Percentiles rank a stretch among this genome's conserved stretches.
Evolutionary conservation across 2,888 invertebrate genomes (phyloP).

Genomic region (Tridacna crocea): DNA sequence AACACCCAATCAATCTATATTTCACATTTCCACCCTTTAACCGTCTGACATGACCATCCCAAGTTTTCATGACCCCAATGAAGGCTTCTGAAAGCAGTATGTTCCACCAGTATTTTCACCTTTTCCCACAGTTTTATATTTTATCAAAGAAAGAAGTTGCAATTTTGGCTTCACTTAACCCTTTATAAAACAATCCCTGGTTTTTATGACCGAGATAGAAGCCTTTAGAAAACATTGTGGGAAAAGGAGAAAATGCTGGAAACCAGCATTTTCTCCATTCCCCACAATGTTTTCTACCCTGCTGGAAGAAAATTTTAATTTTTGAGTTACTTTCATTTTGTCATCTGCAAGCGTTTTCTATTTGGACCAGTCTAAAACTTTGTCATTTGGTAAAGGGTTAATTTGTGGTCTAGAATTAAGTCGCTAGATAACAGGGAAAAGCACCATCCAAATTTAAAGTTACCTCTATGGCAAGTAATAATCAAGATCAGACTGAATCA

Average conservation of each 20-base stretch:
- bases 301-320: too few species aligned
- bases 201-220: neutral
- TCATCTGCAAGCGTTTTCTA: neutral
- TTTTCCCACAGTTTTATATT: neutral
- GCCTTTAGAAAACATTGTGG: neutral
- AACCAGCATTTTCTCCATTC: too few species aligned
- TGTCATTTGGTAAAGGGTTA: constrained; percentile 1
- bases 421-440: too few species aligned
- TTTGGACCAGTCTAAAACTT: neutral
- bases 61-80: too few species aligned
- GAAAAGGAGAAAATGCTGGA: neutral
- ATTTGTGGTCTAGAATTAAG: too few species aligned
- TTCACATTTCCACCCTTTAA: constrained; percentile 14
- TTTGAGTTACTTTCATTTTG: neutral
- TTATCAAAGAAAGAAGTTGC: too few species aligned
- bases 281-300: too few species aligned
- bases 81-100: too few species aligned
- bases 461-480: too few species aligned
- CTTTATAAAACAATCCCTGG: neutral
- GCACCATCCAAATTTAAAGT: too few species aligned
- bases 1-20: constrained; percentile 16
- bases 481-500: too few species aligned
- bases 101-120: neutral
- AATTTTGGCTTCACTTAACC: too few species aligned
- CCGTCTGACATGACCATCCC: neutral